Base-by-base conservation (phyloP, 2,113 vertebrate species). In the Istiophorus platypterus region DNA sequence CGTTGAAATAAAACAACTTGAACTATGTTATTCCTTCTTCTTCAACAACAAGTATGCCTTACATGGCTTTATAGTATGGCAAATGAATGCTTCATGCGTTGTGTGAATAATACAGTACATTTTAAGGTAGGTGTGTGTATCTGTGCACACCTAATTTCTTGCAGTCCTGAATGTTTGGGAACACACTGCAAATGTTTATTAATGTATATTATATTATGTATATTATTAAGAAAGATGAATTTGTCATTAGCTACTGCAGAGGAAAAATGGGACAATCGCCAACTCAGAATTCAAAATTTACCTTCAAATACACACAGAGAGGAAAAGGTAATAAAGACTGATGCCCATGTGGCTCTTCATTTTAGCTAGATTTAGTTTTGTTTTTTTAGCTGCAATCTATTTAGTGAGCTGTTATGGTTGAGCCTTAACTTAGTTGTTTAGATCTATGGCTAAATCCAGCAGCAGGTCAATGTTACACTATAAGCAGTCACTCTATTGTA, bases 21-120 rank as follows among this genome's bases (percentile, higher is more conserved):
- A 84, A 76, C 41, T 52, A 34, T 34, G 31, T 34, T 42, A 85
- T 85, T 76, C 5, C 71, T 59, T 69, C 10, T 51, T 67, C 59
- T 61, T 20, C 27, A 45, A 58, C 0, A 3, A 65, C 37, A 22
- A 61, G 18, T 3, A 0, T 58, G 67, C 68, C 31, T 51, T 58
- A 65, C 73, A 77, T 57, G 34, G 54, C 45, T 49, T 56, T 47
- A n/a, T 34, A 59, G 41, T 31, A 22, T 66, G 51, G 58, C 11
- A 0, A 52, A 72, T 62, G 10, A 68, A 18, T 29, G 31, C 56
- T 39, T 20, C 6, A 14, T 79, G 49, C 15, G 45, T 31, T 45
- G 34, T 45, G 34, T 41, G 52, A 57, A 22, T 37, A 47, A 20
- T 62, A 34, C 31, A 34, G 31, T 34, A 29, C 12, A 13, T 13